phyloP scores from a whole-genome alignment of 2,888 invertebrate genomes.

The Baronia brevicornis region DNA sequence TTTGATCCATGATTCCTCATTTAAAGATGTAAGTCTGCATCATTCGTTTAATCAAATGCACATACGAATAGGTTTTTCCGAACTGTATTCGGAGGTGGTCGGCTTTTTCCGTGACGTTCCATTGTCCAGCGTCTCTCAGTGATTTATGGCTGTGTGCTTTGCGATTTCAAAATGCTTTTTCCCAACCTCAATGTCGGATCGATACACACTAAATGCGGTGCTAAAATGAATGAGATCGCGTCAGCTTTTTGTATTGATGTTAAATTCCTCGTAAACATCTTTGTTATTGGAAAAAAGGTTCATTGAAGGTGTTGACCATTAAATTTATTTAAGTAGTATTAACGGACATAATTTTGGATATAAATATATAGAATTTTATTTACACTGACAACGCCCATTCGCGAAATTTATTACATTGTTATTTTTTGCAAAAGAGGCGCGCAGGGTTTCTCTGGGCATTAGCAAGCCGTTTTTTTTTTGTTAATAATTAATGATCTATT shows the following conservation, averaged over 20 bases:
- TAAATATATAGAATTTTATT: too few species aligned
- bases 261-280: conserved; percentile 14
- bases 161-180: conserved; percentile 60
- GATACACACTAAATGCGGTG: conserved; percentile 66
- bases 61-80: conserved; percentile 68
- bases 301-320: conserved; percentile 3
- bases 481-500: too few species aligned
- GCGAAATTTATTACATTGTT: too few species aligned
- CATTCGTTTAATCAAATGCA: conserved; percentile 62
- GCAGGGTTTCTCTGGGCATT: too few species aligned
- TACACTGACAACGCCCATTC: too few species aligned
- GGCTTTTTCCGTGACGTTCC: conserved; percentile 62
- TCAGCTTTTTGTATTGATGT: conserved; percentile 36
- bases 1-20: conserved; percentile 59
- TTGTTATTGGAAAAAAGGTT: conserved; percentile 9
- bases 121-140: conserved; percentile 37
- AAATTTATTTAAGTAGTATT: too few species aligned
- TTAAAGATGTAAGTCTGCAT: conserved; percentile 43
- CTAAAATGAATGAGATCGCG: conserved; percentile 63
- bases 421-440: too few species aligned
- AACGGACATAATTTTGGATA: too few species aligned
- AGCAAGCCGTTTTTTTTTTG: too few species aligned
- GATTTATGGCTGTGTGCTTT: conserved; percentile 60
- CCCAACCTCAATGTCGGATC: conserved; percentile 48
- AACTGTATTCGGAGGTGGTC: conserved; percentile 53